Base-by-base conservation (phyloP, 2,113 vertebrate genomes). In the Odontophorus gujanensis region DNA sequence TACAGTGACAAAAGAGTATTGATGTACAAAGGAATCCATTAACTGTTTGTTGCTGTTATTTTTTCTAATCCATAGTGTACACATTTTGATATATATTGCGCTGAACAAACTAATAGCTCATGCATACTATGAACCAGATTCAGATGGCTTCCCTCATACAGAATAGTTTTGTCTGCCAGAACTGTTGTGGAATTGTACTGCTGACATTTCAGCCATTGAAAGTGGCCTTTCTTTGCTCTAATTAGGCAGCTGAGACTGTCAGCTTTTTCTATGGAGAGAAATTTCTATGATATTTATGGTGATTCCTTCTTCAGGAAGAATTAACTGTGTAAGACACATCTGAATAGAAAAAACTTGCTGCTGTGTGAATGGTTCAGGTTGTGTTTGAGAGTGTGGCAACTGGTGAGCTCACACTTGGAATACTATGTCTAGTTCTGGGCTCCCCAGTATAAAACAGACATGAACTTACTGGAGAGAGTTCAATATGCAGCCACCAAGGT, bases 201-300 rank as follows among this genome's bases (percentile, higher is more conserved):
- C 65, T 96, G 95, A 94, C 91, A 92, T 94, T 95, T 95, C 57
- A 88, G 68, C 30, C 81, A 68, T 43, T 85, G 79, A 36, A 93
- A 87, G 65, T 83, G 62, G 87, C 76, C 90, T 88, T 92, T 94
- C 69, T 90, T 74, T 72, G 51, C 85, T 93, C 79, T 90, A 94
- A 94, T 96, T 88, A 96, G 79, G 68, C 82, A 93, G 51, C 63
- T 83, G 72, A 93, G 76, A 80, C 72, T 91, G 90, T 90, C 90
- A 93, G 47, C 61, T 77, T 90, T 92, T 87, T 83, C 72, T 77
- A 4, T 14, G 28, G 48, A 81, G 51, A 57, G n/a, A 78, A 88
- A 72, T 84, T 90, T 92, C 88, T 74, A 53, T 38, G 15, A 85
- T 48, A 78, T 85, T 91, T 87, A 69, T 36, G 53, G 72, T 86